Evolutionary conservation across 2,113 vertebrate species (phyloP).

Genomic region (Hydropotes inermis): DNA sequence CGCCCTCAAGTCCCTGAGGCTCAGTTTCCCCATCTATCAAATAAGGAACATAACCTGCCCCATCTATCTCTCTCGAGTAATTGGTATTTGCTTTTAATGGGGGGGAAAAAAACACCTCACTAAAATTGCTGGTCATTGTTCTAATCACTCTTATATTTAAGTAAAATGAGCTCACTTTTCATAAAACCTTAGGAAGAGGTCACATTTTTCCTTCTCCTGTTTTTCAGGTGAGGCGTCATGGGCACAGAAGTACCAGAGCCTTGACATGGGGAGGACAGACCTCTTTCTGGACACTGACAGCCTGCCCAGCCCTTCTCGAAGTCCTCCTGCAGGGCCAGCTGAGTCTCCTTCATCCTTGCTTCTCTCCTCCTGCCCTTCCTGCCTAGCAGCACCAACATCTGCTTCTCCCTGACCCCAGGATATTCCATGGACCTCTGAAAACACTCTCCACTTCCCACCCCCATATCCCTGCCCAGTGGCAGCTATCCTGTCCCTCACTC

Average conservation of each 20-base stretch:
- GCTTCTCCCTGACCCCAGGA: background rate
- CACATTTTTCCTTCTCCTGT: background rate
- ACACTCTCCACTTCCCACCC: background rate
- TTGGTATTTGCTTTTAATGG: background rate
- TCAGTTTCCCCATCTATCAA: background rate
- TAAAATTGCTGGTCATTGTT: background rate
- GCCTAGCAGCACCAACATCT: background rate
- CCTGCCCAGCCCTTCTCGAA: background rate
- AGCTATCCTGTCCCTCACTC: background rate
- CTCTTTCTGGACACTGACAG: background rate
- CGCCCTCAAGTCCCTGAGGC: background rate
- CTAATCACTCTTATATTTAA: background rate
- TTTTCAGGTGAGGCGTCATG: background rate
- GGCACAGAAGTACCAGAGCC: background rate
- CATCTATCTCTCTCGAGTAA: background rate
- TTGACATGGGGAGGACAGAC: background rate
- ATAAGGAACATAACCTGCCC: background rate
- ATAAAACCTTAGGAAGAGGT: background rate
- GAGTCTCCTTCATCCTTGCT: background rate
- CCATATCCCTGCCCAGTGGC: background rate
- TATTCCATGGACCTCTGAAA: background rate
- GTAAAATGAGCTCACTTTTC: background rate
- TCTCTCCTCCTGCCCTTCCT: background rate
- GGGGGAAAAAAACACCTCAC: rapidly evolving
- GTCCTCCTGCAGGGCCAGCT: background rate